Conservation (phyloP, 1,140 invertebrate species). For the Anastrepha obliqua region DNA sequence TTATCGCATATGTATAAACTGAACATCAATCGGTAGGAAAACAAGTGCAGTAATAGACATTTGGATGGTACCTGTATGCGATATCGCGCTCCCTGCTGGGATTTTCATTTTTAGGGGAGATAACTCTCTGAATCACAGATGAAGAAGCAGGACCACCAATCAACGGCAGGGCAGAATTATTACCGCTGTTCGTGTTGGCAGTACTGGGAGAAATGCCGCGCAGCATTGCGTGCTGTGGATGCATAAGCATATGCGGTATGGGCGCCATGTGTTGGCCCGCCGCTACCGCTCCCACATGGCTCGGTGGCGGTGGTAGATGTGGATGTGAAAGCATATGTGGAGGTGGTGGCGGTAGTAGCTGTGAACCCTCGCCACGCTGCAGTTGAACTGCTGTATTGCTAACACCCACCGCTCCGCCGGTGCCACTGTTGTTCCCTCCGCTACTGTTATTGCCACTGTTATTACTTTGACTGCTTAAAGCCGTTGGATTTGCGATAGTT, state of each 20-base stretch:
- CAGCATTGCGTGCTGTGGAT: conserved; percentile 59
- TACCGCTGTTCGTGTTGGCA: conserved; percentile 58
- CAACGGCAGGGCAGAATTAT: conserved; percentile 60
- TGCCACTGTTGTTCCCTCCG: conserved; percentile 55
- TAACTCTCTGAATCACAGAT: conserved; percentile 74
- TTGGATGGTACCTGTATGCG: conserved; percentile 7
- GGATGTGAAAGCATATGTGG: conserved; percentile 64
- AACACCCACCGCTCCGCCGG: not conserved
- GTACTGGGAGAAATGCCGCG: conserved; percentile 58
- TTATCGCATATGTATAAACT: too few species aligned
- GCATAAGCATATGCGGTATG: conserved; percentile 63
- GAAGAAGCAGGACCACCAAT: conserved; percentile 61
- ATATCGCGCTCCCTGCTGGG: conserved; percentile 82
- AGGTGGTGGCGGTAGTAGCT: conserved; percentile 61
- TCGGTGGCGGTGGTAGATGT: conserved; percentile 60
- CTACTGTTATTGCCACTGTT: conserved; percentile 24
- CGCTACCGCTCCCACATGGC: conserved; percentile 41
- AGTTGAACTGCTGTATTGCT: not conserved
- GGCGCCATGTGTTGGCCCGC: conserved; percentile 57
- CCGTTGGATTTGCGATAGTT: not conserved
- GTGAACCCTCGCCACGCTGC: conserved; percentile 54
- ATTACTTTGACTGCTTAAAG: conserved; percentile 50
- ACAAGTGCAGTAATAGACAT: not conserved
- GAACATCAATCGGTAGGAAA: too few species aligned
- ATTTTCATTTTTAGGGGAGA: conserved; percentile 85